A percentile compares a stretch with the other conserved stretches of the same genome.
Evolutionary conservation across 2,888 invertebrate genomes (phyloP).

Genomic region (Phortica okadai): DNA sequence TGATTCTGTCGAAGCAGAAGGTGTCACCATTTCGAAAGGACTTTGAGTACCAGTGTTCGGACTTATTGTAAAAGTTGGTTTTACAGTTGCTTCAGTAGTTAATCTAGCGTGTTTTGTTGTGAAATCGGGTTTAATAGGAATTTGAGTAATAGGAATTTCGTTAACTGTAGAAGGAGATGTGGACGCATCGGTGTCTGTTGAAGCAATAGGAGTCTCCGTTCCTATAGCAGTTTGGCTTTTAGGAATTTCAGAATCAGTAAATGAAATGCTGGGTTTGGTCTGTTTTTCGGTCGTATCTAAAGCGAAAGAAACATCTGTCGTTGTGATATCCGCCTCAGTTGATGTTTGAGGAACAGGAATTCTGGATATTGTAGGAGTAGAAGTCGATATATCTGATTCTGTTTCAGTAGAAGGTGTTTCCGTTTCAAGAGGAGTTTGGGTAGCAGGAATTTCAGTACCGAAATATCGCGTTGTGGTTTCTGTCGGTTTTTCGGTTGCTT

Average conservation of each 20-base stretch:
- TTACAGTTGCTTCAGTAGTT: too few species aligned
- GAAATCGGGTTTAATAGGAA: too few species aligned
- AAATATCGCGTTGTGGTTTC: conserved; percentile 12
- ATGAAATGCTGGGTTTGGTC: too few species aligned
- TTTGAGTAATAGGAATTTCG: not conserved
- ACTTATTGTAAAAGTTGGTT: too few species aligned
- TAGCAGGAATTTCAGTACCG: not conserved
- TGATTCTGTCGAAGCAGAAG: too few species aligned
- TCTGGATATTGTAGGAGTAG: not conserved
- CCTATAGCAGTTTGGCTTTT: too few species aligned
- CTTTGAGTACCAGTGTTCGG: too few species aligned
- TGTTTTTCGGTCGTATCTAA: too few species aligned
- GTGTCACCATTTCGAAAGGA: too few species aligned
- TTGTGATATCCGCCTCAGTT: conserved; percentile 10
- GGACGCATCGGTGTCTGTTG: not conserved
- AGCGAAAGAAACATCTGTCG: not conserved
- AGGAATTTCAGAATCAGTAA: too few species aligned
- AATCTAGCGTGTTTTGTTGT: too few species aligned
- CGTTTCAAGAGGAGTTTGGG: not conserved
- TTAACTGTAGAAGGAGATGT: not conserved
- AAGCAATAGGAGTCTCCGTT: too few species aligned
- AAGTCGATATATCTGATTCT: not conserved
- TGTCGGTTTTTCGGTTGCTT: not conserved
- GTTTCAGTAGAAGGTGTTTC: not conserved
- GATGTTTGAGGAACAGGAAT: not conserved